Evolutionary conservation across 2,888 invertebrate genomes (phyloP), one percentile per base, ranked within the genome.

Genomic region (Apamea epomidion): DNA sequence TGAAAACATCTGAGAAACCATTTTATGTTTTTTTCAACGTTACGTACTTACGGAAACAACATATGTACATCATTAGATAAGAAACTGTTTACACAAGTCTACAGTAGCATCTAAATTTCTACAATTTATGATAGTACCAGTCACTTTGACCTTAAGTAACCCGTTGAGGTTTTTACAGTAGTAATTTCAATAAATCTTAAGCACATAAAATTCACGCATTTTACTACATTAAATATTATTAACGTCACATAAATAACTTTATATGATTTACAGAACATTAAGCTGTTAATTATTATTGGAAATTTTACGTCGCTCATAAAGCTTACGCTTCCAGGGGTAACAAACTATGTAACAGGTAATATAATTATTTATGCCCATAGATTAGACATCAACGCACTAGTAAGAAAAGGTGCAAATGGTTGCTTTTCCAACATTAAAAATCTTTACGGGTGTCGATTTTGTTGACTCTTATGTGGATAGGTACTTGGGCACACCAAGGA

Each of bases 301-400:
- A 32, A 80, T 80, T 83, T 84, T 54, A 83, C n/a, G 18, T 21
- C 10, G 14, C 25, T 16, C 64, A 71, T 74, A 74, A 84, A 70
- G 42, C 32, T 3, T 42, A 18, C 37, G n/a, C 32, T 78, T 60
- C 42, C 64, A 37, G 6, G 51, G 29, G 32, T 42, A 48, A 51
- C 5, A 29, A 25, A 83, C 51, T 65, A 32, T 62, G 37, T 68
- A 45, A 48, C 21, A 37, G 25, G 25, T 29, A 60, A 54, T 54
- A 8, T 25, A 18, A 37, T 62, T 21, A 18, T 21, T 62, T 25
- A 29, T 0, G 37, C 18, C 37, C 45, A 42, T 80, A 70, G 1
- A 75, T 80, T 76, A 83, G 83, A 67, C 71, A 48, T 78, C 69
- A 67, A 82, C 78, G 78, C 42, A 42, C 10, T 16, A 5, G 12